Conservation (phyloP, 2,113 vertebrate species). For the Eretmochelys imbricata region DNA sequence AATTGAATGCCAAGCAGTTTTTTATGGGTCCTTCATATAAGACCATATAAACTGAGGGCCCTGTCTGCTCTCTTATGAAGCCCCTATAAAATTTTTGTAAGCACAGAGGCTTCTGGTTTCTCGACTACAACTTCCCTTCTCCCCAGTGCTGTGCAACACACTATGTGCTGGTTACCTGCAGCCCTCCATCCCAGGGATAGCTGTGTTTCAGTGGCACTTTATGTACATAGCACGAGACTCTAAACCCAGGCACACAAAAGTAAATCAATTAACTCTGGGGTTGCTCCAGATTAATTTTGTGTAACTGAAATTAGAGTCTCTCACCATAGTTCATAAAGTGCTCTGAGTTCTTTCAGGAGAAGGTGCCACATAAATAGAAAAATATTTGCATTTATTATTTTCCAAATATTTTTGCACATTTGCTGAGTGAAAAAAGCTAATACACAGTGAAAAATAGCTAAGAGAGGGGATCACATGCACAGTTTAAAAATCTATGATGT, state of each 20-base stretch:
- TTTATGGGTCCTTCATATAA: not conserved
- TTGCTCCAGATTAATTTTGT: not conserved
- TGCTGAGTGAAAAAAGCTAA: not conserved
- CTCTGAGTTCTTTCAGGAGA: not conserved
- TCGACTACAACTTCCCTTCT: not conserved
- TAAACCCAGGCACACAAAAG: not conserved
- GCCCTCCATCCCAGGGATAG: not conserved
- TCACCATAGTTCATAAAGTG: not conserved
- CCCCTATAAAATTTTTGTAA: not conserved
- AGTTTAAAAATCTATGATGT: not conserved
- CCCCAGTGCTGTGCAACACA: not conserved
- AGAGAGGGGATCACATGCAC: not conserved
- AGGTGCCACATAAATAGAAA: not conserved
- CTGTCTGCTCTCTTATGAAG: not conserved
- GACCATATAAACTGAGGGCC: not conserved
- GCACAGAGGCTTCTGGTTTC: not conserved
- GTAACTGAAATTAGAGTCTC: not conserved
- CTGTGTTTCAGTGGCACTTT: not conserved
- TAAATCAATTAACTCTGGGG: not conserved
- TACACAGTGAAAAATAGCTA: not conserved
- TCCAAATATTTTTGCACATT: not conserved
- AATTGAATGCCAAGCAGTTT: rapidly evolving
- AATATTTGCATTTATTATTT: not conserved
- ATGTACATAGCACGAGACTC: not conserved
- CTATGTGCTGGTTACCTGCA: not conserved